These are phyloP conservation scores for Gasterosteus nipponicus DNA, from an alignment of 2,113 vertebrate genomes.

Conservation along the genomic window DNA sequence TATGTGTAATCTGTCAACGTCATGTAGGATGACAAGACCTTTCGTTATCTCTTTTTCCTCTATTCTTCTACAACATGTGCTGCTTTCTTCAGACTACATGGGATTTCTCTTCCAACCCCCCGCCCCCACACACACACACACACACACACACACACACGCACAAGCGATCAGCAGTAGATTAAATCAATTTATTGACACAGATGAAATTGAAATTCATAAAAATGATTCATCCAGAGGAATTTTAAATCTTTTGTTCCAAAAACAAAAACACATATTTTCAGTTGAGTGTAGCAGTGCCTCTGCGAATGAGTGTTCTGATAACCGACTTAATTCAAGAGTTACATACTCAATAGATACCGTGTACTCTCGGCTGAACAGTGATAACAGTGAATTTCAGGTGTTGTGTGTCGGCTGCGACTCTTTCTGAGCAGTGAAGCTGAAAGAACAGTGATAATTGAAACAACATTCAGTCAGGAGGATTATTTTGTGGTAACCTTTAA, in stretches of 20 bases:
- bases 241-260: not conserved
- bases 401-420: not conserved
- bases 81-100: not conserved
- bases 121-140: constrained; percentile 6
- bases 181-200: constrained; percentile 61
- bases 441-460: constrained; percentile 5
- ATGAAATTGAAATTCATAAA: constrained; percentile 27
- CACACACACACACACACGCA: constrained; percentile 31
- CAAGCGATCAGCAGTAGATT: constrained; percentile 10
- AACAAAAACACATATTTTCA: constrained; percentile 47
- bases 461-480: not conserved
- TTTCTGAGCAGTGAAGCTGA: not conserved
- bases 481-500: not conserved
- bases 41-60: not conserved
- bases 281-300: constrained; percentile 37
- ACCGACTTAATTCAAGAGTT: not conserved
- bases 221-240: constrained; percentile 6
- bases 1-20: not conserved
- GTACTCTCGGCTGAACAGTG: not conserved
- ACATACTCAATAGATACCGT: not conserved
- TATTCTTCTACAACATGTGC: not conserved
- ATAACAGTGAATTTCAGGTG: not conserved
- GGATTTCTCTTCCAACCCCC: not conserved
- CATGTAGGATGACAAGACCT: not conserved
- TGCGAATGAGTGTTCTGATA: constrained; percentile 19